Base-by-base conservation (phyloP, 2,888 invertebrate genomes). In the Lamproptera curius region DNA sequence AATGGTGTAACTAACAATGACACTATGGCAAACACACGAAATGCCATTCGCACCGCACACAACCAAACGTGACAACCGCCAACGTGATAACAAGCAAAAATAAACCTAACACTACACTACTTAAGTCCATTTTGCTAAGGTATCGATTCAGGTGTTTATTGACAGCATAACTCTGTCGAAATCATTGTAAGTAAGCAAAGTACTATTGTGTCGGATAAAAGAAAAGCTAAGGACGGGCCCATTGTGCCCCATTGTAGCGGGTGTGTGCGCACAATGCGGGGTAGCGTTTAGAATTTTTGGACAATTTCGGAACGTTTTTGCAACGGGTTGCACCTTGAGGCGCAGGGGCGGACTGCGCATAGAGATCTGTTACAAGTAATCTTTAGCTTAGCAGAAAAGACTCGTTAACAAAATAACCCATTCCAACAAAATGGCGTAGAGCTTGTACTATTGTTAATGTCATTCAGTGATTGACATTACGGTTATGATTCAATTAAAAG, bases 1-100 rank as follows among this genome's bases (percentile, higher is more conserved):
- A 86, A 87, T 83, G 79, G 84, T 82, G 67, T 83, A 81, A 71
- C 76, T 84, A 85, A 87, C 87, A 86, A 87, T 87, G 86, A 85
- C 83, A 81, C 76, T 82, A 78, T 71, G 70, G 76, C 85, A 86
- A 87, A 87, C 86, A 87, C 77, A 74, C 71, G 82, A 85, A 76
- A 77, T 78, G 75, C 68, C 70, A 73, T 70, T 63, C 55, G 60
- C 56, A 62, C 63, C 53, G n/a, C 1, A 34, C 50, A 40, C 43
- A 37, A n/a, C 11, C 52, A 44, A 73, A 69, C 26, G 66, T 36
- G 55, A 0, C n/a, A n/a, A n/a, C n/a, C n/a, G n/a, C n/a, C n/a
- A n/a, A n/a, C n/a, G 49, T 76, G 59, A 39, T 23, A 9, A 40
- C 51, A 8, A 43, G 8, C 26, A 8, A 17, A 13, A 0, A 1